These are phyloP conservation scores for Coracias cyanogaster DNA, from an alignment of 2,797 vertebrate genomes.

Conservation along the genomic window DNA sequence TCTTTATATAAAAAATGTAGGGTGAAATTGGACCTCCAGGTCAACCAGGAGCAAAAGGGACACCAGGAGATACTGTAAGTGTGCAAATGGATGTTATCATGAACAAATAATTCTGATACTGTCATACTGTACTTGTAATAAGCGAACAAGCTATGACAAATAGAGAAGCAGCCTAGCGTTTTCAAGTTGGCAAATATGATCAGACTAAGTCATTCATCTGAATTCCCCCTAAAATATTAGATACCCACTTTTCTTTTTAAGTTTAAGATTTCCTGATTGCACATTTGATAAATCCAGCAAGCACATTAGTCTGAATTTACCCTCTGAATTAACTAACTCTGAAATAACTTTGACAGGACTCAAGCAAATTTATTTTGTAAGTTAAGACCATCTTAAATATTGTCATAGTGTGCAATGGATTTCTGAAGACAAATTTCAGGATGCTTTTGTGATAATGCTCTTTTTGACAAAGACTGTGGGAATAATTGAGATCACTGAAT, in stretches of 20 bases:
- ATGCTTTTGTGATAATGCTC: neutral
- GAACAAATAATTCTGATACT: neutral
- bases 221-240: neutral
- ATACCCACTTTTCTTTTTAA: neutral
- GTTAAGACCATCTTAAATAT: neutral
- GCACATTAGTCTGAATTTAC: neutral
- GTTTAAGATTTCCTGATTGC: neutral
- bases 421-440: neutral
- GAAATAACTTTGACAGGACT: neutral
- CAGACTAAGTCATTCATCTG: neutral
- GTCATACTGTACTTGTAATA: neutral
- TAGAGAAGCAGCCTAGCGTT: neutral
- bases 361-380: neutral
- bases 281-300: neutral
- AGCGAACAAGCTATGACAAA: neutral
- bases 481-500: neutral
- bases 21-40: conserved; percentile 89
- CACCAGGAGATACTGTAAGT: conserved; percentile 86
- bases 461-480: neutral
- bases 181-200: neutral
- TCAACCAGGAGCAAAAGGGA: conserved; percentile 86
- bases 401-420: neutral
- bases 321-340: neutral
- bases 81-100: neutral
- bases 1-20: conserved; percentile 76